Base-by-base conservation (phyloP, 2,888 invertebrate genomes). In the Melanophora roralis region DNA sequence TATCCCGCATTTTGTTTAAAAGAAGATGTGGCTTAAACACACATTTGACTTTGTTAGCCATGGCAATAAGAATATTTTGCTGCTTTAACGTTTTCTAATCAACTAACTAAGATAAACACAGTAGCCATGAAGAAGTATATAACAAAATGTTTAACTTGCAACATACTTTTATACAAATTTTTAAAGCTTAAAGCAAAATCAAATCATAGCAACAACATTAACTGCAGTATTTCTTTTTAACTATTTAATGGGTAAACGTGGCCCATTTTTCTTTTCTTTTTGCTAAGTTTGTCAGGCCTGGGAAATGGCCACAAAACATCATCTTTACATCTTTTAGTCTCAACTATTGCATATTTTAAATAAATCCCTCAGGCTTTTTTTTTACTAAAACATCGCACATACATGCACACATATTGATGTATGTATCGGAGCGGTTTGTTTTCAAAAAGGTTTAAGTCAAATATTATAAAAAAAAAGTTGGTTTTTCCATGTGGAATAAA, bases 171-270 rank as follows among this genome's bases (percentile, higher is more conserved):
- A n/a, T n/a, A n/a, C n/a, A n/a, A n/a, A n/a, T 51, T 16, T 65
- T 36, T 64, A 16, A 57, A 36, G 49, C 65, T 27, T 32, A 65
- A 12, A 65, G 51, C 65, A 59, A 51, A 64, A n/a, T n/a, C 43
- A 71, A 34, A n/a, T 8, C 11, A 14, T 11, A 43, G 14, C 38
- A 59, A 59, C 64, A 36, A 34, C 47, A 27, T 27, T 27, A 6
- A 27, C 27, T 27, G 27, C 3, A 60, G 51, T 23, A 40, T 55
- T 67, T 59, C 68, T 68, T 57, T 76, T 67, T 45, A 80, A 72
- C 69, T 71, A 76, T 76, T 76, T 68, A 80, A 80, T 76, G 68
- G 64, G 64, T 55, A 76, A 80, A 76, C 80, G 80, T 80, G 80
- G 80, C 59, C 68, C 67, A 72, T 72, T 76, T 80, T 71, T 67